Evolutionary conservation across 2,113 vertebrate species (phyloP).

Genomic region (Oxyruncus cristatus): DNA sequence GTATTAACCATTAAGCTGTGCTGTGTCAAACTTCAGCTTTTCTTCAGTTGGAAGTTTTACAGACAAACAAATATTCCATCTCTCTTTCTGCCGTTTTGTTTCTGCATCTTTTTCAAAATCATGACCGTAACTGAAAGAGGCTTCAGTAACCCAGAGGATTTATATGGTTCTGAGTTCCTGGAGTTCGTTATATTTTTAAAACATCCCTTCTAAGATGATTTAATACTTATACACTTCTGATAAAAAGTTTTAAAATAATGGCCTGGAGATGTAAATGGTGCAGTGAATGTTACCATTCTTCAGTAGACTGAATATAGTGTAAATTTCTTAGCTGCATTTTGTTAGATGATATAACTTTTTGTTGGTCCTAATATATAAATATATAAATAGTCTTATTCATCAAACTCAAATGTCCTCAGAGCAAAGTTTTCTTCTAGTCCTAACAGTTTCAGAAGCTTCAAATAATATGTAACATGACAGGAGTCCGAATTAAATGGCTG

Average conservation of each 20-base stretch:
- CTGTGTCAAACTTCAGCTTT: not conserved
- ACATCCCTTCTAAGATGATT: not conserved
- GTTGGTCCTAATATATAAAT: not conserved
- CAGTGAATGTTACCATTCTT: not conserved
- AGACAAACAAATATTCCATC: not conserved
- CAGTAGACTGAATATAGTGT: not conserved
- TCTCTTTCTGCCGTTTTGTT: not conserved
- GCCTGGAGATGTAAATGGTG: not conserved
- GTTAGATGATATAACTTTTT: fast-evolving
- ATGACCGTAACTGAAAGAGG: not conserved
- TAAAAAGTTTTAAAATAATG: not conserved
- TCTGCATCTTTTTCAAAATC: not conserved
- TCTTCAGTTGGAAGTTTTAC: not conserved
- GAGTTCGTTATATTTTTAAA: not conserved
- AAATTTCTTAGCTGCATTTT: not conserved
- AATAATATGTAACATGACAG: not conserved
- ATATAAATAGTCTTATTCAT: not conserved
- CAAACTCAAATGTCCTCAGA: not conserved
- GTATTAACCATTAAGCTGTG: not conserved
- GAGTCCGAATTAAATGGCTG: not conserved
- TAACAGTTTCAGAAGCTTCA: not conserved
- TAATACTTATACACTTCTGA: not conserved
- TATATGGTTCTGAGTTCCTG: not conserved
- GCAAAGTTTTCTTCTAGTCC: not conserved
- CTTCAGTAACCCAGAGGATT: not conserved